Conservation (phyloP, 2,113 vertebrate genomes). For the Pituophis catenifer region DNA sequence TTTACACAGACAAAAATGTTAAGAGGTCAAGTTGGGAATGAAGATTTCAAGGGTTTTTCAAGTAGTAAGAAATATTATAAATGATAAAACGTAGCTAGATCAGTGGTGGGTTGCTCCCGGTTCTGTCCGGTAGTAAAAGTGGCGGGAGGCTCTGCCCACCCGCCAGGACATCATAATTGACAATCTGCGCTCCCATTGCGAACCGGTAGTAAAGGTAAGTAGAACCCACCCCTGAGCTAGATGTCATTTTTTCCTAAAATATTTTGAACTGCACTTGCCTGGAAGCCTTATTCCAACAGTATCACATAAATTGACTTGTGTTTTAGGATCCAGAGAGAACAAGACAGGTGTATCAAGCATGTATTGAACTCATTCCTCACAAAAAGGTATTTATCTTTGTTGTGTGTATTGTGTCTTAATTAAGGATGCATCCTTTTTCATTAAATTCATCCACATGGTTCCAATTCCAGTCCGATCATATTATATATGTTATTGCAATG, state of each 20-base stretch:
- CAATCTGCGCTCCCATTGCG: too few relatives aligned
- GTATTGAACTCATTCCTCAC: slow-evolving; percentile 92
- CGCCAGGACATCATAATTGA: too few relatives aligned
- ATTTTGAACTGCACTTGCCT: background rate
- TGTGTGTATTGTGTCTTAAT: background rate
- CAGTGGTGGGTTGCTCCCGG: too few relatives aligned
- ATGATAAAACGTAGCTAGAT: background rate
- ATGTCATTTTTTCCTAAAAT: background rate
- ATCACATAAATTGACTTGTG: background rate
- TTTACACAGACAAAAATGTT: background rate
- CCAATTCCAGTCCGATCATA: background rate
- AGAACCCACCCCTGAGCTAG: background rate
- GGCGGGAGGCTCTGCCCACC: too few relatives aligned
- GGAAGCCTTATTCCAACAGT: background rate
- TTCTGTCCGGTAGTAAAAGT: too few relatives aligned
- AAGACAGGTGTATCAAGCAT: slow-evolving; percentile 93
- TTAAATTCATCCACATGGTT: background rate
- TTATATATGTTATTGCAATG: background rate
- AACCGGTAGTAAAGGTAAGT: too few relatives aligned
- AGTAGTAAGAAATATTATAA: background rate
- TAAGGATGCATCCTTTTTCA: background rate
- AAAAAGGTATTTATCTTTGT: slow-evolving; percentile 83
- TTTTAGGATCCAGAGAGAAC: slow-evolving; percentile 89
- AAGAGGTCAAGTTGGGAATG: background rate
- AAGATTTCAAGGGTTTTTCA: background rate